Percentiles rank a stretch among this genome's conserved stretches.
phyloP scores from a whole-genome alignment of 2,888 invertebrate species.

The Chorisops tibialis region DNA sequence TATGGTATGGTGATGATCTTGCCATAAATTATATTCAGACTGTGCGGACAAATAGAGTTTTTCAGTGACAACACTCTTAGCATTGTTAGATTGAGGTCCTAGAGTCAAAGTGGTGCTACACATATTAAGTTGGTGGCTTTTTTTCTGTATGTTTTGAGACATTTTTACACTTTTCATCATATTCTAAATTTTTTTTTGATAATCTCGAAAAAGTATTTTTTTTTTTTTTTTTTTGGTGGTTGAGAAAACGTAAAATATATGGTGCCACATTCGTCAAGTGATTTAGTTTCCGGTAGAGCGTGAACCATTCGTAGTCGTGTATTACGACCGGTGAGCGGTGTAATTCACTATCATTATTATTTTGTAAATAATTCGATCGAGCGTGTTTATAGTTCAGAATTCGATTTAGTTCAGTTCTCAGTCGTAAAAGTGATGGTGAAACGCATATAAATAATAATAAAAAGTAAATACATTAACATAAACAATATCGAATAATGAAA shows the following conservation, averaged over 20 bases:
- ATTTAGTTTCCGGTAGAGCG: slow-evolving; percentile 16
- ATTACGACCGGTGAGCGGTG: background rate
- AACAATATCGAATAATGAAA: too few relatives aligned
- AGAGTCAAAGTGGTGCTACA: slow-evolving; percentile 3
- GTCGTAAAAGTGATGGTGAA: too few relatives aligned
- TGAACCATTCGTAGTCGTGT: slow-evolving; percentile 9
- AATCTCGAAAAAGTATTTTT: too few relatives aligned
- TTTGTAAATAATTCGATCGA: background rate
- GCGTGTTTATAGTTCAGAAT: background rate
- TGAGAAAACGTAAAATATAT: too few relatives aligned
- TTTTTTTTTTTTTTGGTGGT: too few relatives aligned
- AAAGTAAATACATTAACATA: too few relatives aligned
- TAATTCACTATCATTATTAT: background rate
- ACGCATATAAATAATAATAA: too few relatives aligned
- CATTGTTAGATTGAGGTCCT: slow-evolving; percentile 19
- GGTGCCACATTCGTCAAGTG: background rate
- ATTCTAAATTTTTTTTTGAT: too few relatives aligned
- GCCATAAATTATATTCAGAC: slow-evolving; percentile 22
- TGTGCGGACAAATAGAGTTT: background rate
- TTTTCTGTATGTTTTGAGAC: too few relatives aligned
- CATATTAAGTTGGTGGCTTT: background rate
- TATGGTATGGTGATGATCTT: slow-evolving; percentile 8
- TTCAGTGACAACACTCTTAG: slow-evolving; percentile 14
- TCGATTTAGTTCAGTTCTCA: too few relatives aligned
- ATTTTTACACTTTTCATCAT: too few relatives aligned